Evolutionary conservation across 64 coral and sea anemone genomes (phyloP), one percentile per base, ranked within the genome.

Genomic region (Hydrozoanthus tunicans): DNA sequence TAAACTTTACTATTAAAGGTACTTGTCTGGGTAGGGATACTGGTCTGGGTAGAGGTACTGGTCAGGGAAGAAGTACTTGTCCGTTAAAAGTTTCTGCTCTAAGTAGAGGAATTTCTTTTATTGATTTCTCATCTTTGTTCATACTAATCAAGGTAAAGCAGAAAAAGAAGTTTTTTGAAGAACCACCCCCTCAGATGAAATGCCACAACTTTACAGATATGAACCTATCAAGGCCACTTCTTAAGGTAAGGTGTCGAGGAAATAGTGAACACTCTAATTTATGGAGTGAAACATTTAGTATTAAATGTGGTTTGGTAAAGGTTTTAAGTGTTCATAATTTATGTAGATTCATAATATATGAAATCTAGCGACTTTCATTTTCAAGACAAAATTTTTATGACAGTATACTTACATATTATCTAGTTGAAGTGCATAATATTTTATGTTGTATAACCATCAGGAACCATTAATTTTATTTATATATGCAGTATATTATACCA

Each of bases 151-250:
- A 98, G 96, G n/a, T 95, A 25, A 99, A 73, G n/a, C 73, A 92
- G 32, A 95, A 99, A 55, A 98, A 94, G n/a, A 93, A 89, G 8
- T 99, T 95, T 77, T 99, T 99, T 91, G 90, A 95, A 86, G 97
- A 99, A 80, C 92, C 94, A 26, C 97, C 97, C 56, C 91, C 97
- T 9, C 97, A 99, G 82, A 90, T 99, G 62, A 92, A 77, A 51
- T 92, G 95, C 55, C 79, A 92, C 78, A 99, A 57, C 43, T 99
- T 99, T 27, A 90, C 97, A 9, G 93, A 91, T 14, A 95, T 99
- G 97, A 99, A 99, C 67, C 85, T 99, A 76, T 99, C 97, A 76
- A 91, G 97, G 62, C 97, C 97, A 62, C 67, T 99, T 73, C 85
- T 99, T 13, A 95, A 95, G 94, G 97, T 95, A 70, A 58, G 60